Base-by-base conservation (phyloP, 2,888 invertebrate genomes). In the Aporophyla nigra region DNA sequence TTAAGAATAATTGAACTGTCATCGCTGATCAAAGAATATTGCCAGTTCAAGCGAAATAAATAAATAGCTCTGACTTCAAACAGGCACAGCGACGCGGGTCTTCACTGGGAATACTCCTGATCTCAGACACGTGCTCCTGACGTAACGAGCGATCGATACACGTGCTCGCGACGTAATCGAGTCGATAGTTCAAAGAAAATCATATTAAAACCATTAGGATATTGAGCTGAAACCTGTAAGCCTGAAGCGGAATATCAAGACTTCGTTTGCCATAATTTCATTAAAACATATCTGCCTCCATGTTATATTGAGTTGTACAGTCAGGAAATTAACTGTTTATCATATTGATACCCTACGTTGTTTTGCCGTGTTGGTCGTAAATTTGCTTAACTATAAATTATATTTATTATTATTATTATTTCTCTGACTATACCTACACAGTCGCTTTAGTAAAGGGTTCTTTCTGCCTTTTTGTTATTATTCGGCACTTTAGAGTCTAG, bases 11-110 rank as follows among this genome's bases (percentile, higher is more conserved):
- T 59, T 76, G 24, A 68, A 27, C 54, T 73, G 73, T 68, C 68
- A 54, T 24, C 0, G 21, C 54, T 83, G 68, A 78, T 81, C 83
- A 81, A 78, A 83, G 62, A 1, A 46, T 9, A 72, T 67, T 67
- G 56, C 40, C 33, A 46, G 21, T 33, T 72, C 21, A 2, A 24
- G 61, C 46, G 51, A 46, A 54, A 68, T 0, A 72, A 54, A 72
- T 59, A 72, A 82, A 71, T 58, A 49, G 33, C 7, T 33, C 2
- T 24, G n/a, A 77, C 58, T 82, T 82, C 78, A 71, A 77, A 67
- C 33, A 53, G 33, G 9, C 16, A 10, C 2, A n/a, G n/a, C 21
- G 24, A 24, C 49, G 27, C 24, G 61, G 7, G 1, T 21, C 40
- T 40, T 27, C 6, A 0, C 46, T 46, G 73, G 40, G 54, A 67